Conservation (phyloP, 1,140 invertebrate genomes). For the Zophobas atratus region DNA sequence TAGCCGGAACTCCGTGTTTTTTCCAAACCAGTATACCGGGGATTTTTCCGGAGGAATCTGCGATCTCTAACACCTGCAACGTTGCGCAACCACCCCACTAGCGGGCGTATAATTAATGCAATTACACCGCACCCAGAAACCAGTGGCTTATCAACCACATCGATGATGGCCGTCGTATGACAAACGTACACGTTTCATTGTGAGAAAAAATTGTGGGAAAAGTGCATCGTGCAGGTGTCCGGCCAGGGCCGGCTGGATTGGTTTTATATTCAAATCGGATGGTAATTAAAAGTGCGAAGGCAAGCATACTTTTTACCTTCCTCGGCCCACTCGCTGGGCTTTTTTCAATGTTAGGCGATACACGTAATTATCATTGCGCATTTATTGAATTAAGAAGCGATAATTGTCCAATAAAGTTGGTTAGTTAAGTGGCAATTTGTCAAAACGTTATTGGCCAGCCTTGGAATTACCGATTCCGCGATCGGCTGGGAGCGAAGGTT, state of each 20-base stretch:
- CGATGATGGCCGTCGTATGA: constrained; percentile 28
- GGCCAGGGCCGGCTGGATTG: constrained; percentile 27
- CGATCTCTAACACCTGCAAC: constrained; percentile 5
- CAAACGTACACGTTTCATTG: constrained; percentile 17
- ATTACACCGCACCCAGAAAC: constrained; percentile 39
- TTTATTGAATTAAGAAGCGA: constrained; percentile 44
- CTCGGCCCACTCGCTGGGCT: constrained; percentile 8
- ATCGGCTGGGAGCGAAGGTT: neutral
- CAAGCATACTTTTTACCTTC: constrained; percentile 20
- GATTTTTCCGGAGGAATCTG: constrained; percentile 6
- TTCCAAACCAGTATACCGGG: neutral
- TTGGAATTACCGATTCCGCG: neutral
- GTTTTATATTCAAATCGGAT: constrained; percentile 41
- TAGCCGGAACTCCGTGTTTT: constrained; percentile 10
- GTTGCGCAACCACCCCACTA: constrained; percentile 11
- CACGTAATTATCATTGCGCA: constrained; percentile 39
- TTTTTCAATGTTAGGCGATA: constrained; percentile 25
- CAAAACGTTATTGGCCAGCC: neutral
- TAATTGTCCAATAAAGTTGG: constrained; percentile 29
- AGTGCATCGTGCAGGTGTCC: constrained; percentile 39
- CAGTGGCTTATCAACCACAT: constrained; percentile 35
- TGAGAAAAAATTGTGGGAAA: constrained; percentile 17
- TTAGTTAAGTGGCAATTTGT: constrained; percentile 27
- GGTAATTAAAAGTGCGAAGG: constrained; percentile 40
- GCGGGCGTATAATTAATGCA: constrained; percentile 39